phyloP scores from a whole-genome alignment of 2,113 vertebrate species.

The Strigops habroptila region DNA sequence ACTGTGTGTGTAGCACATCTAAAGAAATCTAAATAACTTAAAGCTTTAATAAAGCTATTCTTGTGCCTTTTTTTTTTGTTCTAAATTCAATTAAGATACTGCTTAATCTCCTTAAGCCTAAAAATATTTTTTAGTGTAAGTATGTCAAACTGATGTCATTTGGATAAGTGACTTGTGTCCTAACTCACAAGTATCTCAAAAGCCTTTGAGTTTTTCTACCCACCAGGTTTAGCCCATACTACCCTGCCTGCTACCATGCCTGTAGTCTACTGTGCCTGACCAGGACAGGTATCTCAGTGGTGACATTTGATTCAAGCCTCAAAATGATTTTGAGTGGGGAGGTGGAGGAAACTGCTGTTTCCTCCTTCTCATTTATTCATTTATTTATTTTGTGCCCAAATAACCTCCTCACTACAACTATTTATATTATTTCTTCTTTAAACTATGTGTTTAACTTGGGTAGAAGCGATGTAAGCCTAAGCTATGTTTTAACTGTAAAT shows the following conservation, averaged over 20 bases:
- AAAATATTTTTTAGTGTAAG: background rate
- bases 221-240: fast-evolving
- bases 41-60: background rate
- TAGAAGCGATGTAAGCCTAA: background rate
- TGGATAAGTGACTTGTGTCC: background rate
- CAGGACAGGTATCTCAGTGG: background rate
- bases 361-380: background rate
- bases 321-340: background rate
- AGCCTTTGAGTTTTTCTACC: background rate
- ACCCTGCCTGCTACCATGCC: background rate
- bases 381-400: background rate
- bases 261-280: background rate
- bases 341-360: background rate
- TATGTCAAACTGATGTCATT: background rate
- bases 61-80: fast-evolving
- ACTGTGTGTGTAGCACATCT: background rate
- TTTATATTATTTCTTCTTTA: background rate
- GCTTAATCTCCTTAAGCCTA: background rate
- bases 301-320: background rate
- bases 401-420: background rate
- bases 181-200: background rate
- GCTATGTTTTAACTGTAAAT: background rate
- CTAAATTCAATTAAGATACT: background rate
- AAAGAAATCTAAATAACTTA: background rate
- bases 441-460: background rate